Evolutionary conservation across 2,797 vertebrate genomes (phyloP).

Genomic region (Psittacula echo): DNA sequence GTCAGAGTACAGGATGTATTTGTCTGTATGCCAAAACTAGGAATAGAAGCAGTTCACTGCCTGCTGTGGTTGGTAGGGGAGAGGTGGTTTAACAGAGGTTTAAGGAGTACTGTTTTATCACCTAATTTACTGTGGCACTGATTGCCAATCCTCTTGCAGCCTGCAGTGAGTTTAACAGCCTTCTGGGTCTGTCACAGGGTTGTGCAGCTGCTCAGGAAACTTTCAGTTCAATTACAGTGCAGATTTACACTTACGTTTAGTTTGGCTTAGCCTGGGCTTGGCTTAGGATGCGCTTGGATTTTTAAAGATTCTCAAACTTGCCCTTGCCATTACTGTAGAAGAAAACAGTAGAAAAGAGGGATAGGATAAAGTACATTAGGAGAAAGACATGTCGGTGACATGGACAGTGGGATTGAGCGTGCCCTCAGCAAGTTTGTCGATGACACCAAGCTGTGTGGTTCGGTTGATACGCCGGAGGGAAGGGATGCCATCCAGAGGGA

Average conservation of each 20-base stretch:
- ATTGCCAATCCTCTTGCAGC: neutral
- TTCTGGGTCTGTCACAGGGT: neutral
- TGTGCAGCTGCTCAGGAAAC: neutral
- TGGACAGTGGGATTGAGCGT: too few species aligned
- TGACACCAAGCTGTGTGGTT: too few species aligned
- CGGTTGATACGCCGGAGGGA: too few species aligned
- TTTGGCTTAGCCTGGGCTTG: neutral
- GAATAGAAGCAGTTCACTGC: neutral
- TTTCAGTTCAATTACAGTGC: neutral
- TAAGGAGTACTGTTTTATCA: neutral
- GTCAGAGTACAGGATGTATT: neutral
- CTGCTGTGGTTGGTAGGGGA: neutral
- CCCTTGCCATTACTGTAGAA: neutral
- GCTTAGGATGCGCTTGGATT: neutral
- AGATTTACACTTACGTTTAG: neutral
- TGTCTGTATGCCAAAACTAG: neutral
- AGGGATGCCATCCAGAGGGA: too few species aligned
- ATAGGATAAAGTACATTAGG: neutral
- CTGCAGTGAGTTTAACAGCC: neutral
- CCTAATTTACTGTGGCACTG: neutral
- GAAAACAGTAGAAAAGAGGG: neutral
- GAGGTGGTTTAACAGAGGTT: neutral
- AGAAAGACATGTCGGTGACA: neutral
- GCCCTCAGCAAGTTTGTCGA: too few species aligned
- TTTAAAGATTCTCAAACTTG: neutral